These are phyloP conservation scores for Cebidichthys violaceus DNA, from an alignment of 2,113 vertebrate genomes.

Conservation along the genomic window DNA sequence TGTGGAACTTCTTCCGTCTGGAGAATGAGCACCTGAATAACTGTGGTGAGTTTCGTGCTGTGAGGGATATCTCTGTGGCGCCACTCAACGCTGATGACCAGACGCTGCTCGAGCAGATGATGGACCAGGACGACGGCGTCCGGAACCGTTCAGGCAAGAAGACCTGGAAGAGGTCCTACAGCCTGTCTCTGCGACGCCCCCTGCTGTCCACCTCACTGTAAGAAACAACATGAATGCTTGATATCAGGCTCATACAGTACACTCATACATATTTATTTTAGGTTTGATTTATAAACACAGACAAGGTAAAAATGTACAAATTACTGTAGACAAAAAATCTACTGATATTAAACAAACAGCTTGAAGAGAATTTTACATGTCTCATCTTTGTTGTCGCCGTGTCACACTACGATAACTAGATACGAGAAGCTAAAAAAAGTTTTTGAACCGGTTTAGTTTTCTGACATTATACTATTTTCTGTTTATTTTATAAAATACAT, in stretches of 20 bases:
- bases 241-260: neutral
- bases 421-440: neutral
- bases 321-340: neutral
- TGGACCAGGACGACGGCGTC: conserved; percentile 98
- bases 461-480: neutral
- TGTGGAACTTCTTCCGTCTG: conserved; percentile 99
- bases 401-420: neutral
- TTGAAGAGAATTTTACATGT: neutral
- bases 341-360: neutral
- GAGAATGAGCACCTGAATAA: conserved; percentile 99
- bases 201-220: conserved; percentile 93
- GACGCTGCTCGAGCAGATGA: conserved; percentile 98
- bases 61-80: conserved; percentile 97
- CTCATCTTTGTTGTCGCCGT: neutral
- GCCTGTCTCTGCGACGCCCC: conserved; percentile 91
- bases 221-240: neutral
- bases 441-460: neutral
- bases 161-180: conserved; percentile 93
- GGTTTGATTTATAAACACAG: neutral
- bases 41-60: conserved; percentile 97
- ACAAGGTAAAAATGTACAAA: neutral
- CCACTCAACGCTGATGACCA: conserved; percentile 98
- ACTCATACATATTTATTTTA: neutral
- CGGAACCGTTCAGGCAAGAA: conserved; percentile 95
- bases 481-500: neutral